Base-by-base conservation (phyloP, 2,797 vertebrate species). In the Chlorospingus flavigularis region DNA sequence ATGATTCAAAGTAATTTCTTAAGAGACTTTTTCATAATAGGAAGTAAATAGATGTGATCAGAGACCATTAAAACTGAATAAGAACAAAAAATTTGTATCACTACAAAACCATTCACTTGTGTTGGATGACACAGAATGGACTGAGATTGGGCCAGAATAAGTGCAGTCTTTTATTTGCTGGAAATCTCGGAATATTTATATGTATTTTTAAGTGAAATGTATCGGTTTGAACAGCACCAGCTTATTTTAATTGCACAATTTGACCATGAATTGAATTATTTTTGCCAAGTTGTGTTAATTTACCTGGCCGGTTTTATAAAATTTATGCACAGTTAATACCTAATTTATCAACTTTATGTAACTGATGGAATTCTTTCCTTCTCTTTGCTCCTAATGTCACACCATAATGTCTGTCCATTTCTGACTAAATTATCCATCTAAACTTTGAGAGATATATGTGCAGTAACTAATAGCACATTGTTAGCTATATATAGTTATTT, bases 241-340 rank as follows among this genome's bases (percentile, higher is more conserved):
- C 12, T 70, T 90, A 37, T 39, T 92, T 81, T 90, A 84, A 68
- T 92, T 95, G 81, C 13, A 4, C 43, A 89, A 72, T 87, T 86
- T 91, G 51, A 79, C 39, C 45, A 42, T 55, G 23, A 77, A 87
- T 83, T 80, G 53, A 85, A 82, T 79, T 89, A 61, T 91, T 94
- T 94, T 95, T 92, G 67, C 75, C 50, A 83, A 80, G 21, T 74
- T 92, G 85, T 85, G n/a, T 94, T 88, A 77, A 77, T 88, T 72
- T 89, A 43, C 37, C 40, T 92, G 81, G 33, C 42, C 35, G 51
- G 23, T 86, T 90, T 73, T 73, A 30, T 42, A 67, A 17, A 30
- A 65, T 54, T 74, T 80, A 42, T 2, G 0, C 39, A 67, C 50
- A 77, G 50, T 77, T 95, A 88, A 73, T 74, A 65, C 43, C 65